Evolutionary conservation across 2,113 vertebrate species (phyloP).

Genomic region (Phoxinus phoxinus): DNA sequence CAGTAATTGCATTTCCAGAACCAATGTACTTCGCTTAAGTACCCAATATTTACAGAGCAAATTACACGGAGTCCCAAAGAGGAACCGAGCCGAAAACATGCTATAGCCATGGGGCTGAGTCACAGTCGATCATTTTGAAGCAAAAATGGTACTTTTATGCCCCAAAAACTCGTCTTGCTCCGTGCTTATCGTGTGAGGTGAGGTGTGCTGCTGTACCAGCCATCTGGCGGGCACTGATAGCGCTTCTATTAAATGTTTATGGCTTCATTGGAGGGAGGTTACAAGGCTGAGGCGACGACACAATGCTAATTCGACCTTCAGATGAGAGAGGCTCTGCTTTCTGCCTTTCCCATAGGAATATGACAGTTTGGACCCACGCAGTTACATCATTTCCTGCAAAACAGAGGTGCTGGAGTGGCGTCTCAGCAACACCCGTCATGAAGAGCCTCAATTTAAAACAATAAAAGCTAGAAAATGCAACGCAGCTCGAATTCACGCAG

Average conservation of each 20-base stretch:
- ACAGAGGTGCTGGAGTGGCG: conserved; percentile 3
- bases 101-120: conserved; percentile 18
- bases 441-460: neutral
- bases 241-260: conserved; percentile 40
- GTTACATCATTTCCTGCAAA: conserved; percentile 16
- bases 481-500: neutral
- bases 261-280: conserved; percentile 40
- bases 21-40: conserved; percentile 72
- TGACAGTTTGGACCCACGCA: neutral
- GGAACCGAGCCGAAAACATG: conserved; percentile 5
- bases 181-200: conserved; percentile 35
- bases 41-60: conserved; percentile 78
- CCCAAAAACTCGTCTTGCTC: conserved; percentile 1
- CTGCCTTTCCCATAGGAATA: neutral
- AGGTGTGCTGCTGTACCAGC: neutral
- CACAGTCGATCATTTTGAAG: conserved; percentile 34
- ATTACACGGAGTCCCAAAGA: conserved; percentile 64
- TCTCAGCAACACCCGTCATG: neutral
- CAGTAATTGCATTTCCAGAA: conserved; percentile 78
- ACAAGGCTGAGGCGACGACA: conserved; percentile 45
- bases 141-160: neutral
- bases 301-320: conserved; percentile 51
- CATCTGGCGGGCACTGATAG: conserved; percentile 47
- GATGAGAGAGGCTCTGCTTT: conserved; percentile 15
- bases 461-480: conserved; percentile 21